Base-by-base conservation (phyloP, 2,888 invertebrate genomes). In the Copidosoma aretas region DNA sequence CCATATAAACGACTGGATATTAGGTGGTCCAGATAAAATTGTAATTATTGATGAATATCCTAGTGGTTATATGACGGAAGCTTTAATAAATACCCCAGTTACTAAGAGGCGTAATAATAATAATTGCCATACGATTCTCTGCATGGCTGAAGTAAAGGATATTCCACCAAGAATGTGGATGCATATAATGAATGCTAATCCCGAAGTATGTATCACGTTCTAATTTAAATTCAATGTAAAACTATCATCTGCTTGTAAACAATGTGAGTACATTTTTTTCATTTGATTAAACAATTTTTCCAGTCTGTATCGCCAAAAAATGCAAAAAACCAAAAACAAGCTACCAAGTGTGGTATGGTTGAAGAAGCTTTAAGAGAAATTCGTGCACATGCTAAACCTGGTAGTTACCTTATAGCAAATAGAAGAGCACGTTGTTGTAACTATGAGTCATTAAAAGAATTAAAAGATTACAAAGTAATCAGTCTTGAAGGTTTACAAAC, bases 31-130 rank as follows among this genome's bases (percentile, higher is more conserved):
- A 15, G 86, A 86, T 73, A 84, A 85, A 59, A 87, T 91, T 52
- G 87, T 91, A n/a, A 82, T 91, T 15, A 86, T 89, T 0, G 90
- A 90, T 74, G 86, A 89, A 78, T 91, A 88, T 79, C 91, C 91
- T 0, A 87, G 87, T 76, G 89, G 89, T 57, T 84, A 86, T 64
- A 89, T 88, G 82, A 83, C 87, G 57, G 85, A 87, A 49, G 87
- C 86, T 10, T 85, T 86, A 0, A 86, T 87, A 64, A 87, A 88
- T 14, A 85, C 82, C 21, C 79, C 79, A 56, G 80, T 79, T 64
- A 77, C 80, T 39, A 83, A 86, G 0, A 88, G 87, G 68, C 86
- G 87, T 68, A 83, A 83, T 69, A 85, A 85, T 73, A 85, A 85
- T 73, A 86, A 87, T 64, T 70, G 65, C 49, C 88, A 88, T 67